Evolutionary conservation across 1,140 invertebrate genomes (phyloP).

Genomic region (Drosophila bocki): DNA sequence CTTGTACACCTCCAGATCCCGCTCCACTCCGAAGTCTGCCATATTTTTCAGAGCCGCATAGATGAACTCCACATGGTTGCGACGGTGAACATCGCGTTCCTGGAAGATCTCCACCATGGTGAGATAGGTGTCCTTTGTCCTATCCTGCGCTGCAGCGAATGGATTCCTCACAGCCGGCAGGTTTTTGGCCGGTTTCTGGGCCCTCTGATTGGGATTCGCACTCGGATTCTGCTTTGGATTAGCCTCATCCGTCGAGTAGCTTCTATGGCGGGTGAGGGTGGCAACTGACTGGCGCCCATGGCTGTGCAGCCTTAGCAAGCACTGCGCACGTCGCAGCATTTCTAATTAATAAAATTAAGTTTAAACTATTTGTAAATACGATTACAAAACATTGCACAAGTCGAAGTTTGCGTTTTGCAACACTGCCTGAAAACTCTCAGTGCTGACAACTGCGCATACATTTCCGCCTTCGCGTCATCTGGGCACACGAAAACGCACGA

Average conservation of each 20-base stretch:
- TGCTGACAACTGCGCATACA: not conserved
- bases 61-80: constrained; percentile 97
- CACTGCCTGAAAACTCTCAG: not conserved
- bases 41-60: constrained; percentile 94
- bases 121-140: constrained; percentile 91
- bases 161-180: constrained; percentile 69
- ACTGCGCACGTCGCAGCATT: constrained; percentile 68
- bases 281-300: constrained; percentile 26
- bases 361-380: constrained; percentile 41
- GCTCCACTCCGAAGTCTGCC: constrained; percentile 95
- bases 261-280: constrained; percentile 17
- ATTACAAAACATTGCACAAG: constrained; percentile 55
- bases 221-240: constrained; percentile 23
- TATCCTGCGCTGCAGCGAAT: constrained; percentile 85
- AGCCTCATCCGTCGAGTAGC: constrained; percentile 30
- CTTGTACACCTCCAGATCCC: constrained; percentile 97
- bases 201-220: constrained; percentile 23
- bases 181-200: constrained; percentile 36
- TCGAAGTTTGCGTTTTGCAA: constrained; percentile 11
- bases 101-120: constrained; percentile 91
- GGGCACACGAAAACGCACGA: too few relatives aligned
- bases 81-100: constrained; percentile 87
- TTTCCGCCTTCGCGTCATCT: too few relatives aligned
- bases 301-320: constrained; percentile 54
- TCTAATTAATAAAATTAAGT: constrained; percentile 59